A percentile compares a stretch with the other conserved stretches of the same genome.
Evolutionary conservation across 2,888 invertebrate genomes (phyloP).

Genomic region (Pseudolycoriella hygida): DNA sequence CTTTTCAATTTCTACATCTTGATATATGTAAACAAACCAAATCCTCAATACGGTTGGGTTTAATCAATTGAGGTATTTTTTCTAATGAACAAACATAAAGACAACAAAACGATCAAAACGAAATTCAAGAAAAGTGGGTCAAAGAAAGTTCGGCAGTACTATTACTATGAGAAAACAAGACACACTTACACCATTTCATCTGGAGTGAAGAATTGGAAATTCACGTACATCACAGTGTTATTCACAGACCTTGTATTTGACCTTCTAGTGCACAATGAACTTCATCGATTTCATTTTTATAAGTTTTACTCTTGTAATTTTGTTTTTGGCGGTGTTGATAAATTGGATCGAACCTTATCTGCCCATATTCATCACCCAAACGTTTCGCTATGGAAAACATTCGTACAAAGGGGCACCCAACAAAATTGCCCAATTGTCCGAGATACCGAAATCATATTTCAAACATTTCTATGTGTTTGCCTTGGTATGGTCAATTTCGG

Average conservation of each 20-base stretch:
- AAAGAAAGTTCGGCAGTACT: not conserved
- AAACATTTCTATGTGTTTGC: conserved; percentile 65
- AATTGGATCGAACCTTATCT: conserved; percentile 45
- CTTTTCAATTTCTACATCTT: too few species aligned
- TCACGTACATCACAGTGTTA: too few species aligned
- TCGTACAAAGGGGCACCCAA: conserved; percentile 32
- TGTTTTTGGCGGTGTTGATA: conserved; percentile 41
- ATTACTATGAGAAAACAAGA: too few species aligned
- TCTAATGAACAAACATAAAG: too few species aligned
- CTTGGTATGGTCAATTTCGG: conserved; percentile 33
- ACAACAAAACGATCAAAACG: too few species aligned
- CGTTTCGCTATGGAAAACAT: conserved; percentile 58
- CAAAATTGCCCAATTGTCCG: conserved; percentile 28
- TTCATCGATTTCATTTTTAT: conserved; percentile 21
- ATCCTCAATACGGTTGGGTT: too few species aligned
- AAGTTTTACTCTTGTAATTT: conserved; percentile 22
- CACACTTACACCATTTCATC: too few species aligned
- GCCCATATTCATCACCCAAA: conserved; percentile 44
- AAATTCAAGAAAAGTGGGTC: not conserved
- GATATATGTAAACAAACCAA: too few species aligned
- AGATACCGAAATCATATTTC: conserved; percentile 67
- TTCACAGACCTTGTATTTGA: too few species aligned
- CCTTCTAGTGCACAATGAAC: not conserved
- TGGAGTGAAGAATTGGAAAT: too few species aligned
- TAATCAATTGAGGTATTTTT: too few species aligned